Evolutionary conservation across 2,113 vertebrate species (phyloP), one percentile per base, ranked within the genome.

Genomic region (Myotis yumanensis): DNA sequence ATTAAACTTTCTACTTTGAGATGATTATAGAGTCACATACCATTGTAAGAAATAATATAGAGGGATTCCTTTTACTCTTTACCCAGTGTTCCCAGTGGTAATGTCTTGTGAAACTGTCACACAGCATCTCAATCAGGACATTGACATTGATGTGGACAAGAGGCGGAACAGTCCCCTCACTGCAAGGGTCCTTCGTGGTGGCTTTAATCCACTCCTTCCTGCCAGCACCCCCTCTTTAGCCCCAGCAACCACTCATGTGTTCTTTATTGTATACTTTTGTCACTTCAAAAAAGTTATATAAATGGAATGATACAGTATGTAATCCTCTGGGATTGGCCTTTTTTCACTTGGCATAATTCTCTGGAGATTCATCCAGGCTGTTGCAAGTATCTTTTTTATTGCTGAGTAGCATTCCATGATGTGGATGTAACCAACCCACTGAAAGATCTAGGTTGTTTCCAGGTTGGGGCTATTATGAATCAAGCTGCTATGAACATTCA

Each of bases 1-100:
- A 66, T 46, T 57, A 68, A 83, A 25, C 17, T 35, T 94, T 90
- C 46, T 68, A 51, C 28, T 82, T 85, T 86, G 72, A 93, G 52
- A 81, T 62, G 18, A 40, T 80, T n/a, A 28, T 81, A 80, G 46
- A 69, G 59, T 88, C 59, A 91, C 18, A 52, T 15, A 54, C 2
- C n/a, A 18, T 51, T 72, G 4, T 89, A 72, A 57, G 23, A 91
- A 91, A 35, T 20, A 25, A 79, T 40, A 46, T 3, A 57, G 30
- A 59, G 6, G 23, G 51, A 76, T 72, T 16, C 18, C 66, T 37
- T 46, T 35, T 80, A 48, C 15, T 20, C 18, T 75, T 88, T 52
- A 51, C 32, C 8, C 40, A 52, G 69, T 64, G 59, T 66, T 82
- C 54, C 66, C 11, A 46, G 40, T 32, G 48, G 59, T 15, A 32